Percentiles rank a stretch among this genome's conserved stretches.
Evolutionary conservation across 2,113 vertebrate genomes (phyloP).

Genomic region (Gopherus flavomarginatus): DNA sequence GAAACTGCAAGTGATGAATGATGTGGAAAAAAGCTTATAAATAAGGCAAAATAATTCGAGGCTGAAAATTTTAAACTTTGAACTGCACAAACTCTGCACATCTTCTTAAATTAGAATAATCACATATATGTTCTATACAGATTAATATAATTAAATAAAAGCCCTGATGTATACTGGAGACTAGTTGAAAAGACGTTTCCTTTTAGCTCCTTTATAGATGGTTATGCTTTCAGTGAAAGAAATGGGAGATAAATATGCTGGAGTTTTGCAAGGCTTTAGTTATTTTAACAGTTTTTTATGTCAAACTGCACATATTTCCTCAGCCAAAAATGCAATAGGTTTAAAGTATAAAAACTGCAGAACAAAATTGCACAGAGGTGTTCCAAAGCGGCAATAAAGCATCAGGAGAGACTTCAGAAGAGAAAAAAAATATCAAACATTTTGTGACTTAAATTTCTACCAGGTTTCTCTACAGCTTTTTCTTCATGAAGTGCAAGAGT

Average conservation of each 20-base stretch:
- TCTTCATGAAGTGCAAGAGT: neutral
- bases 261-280: neutral
- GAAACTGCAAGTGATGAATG: neutral
- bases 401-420: rapidly evolving
- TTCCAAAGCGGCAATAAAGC: neutral
- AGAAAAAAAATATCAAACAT: neutral
- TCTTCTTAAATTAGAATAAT: neutral
- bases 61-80: neutral
- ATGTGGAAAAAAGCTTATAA: neutral
- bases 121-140: neutral
- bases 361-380: neutral
- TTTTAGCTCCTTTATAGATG: neutral
- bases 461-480: neutral
- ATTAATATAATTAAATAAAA: neutral
- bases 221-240: neutral
- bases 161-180: neutral
- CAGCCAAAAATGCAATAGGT: neutral
- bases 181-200: neutral
- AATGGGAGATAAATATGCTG: neutral
- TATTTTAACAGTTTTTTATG: neutral
- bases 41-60: neutral
- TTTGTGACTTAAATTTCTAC: neutral
- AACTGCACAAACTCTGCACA: neutral
- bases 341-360: neutral
- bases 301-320: neutral